These are phyloP conservation scores for Entomyzon cyanotis DNA, from an alignment of 2,113 vertebrate genomes.

Conservation along the genomic window DNA sequence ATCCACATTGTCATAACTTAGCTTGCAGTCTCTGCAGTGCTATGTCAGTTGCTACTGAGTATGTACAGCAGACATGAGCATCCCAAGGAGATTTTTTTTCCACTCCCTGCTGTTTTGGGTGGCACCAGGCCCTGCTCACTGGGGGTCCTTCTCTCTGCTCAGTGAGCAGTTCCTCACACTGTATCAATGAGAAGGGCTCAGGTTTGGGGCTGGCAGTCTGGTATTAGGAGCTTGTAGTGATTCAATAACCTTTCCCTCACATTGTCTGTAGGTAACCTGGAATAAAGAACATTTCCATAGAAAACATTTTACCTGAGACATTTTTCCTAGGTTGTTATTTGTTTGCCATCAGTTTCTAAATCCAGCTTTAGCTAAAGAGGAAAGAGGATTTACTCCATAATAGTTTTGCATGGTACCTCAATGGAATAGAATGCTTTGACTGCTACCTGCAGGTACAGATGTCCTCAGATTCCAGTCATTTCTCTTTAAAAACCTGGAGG, in stretches of 20 bases:
- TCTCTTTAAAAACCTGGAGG: not conserved
- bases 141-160: not conserved
- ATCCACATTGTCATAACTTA: not conserved
- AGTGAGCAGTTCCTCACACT: accelerated
- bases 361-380: not conserved
- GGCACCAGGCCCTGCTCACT: not conserved
- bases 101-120: not conserved
- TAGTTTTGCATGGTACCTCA: not conserved
- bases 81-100: not conserved
- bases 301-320: not conserved
- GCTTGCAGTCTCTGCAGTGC: not conserved
- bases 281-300: not conserved
- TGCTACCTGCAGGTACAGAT: not conserved
- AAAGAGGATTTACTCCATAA: not conserved
- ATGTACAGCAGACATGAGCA: not conserved
- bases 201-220: not conserved
- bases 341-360: not conserved
- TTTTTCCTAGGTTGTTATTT: not conserved
- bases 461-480: not conserved
- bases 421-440: not conserved
- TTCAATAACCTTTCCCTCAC: not conserved
- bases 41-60: not conserved
- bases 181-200: not conserved
- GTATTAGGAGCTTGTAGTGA: not conserved
- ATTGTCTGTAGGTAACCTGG: accelerated